Percentiles rank a stretch among this genome's conserved stretches.
These are phyloP conservation scores for Atherinomorus stipes DNA, from an alignment of 2,113 vertebrate species.

Conservation along the genomic window DNA sequence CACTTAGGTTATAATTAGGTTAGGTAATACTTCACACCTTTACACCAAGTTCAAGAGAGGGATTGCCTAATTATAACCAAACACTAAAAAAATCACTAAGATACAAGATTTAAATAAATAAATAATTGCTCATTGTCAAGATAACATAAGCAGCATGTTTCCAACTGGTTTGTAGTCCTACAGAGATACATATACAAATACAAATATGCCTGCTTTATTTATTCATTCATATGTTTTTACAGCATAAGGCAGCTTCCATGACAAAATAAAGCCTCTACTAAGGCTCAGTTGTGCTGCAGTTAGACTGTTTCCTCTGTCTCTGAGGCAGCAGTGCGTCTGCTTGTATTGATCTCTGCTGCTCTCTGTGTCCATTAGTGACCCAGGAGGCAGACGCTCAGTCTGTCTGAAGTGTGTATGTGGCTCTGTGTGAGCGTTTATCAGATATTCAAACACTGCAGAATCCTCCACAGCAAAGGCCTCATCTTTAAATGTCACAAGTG, in stretches of 20 bases:
- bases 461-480: conserved; percentile 33
- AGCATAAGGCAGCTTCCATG: not conserved
- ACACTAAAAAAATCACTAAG: too few species aligned
- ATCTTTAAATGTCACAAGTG: conserved; percentile 40
- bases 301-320: conserved; percentile 33
- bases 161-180: not conserved
- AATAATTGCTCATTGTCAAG: too few species aligned
- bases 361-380: conserved; percentile 83
- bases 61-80: too few species aligned
- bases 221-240: too few species aligned
- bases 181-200: not conserved
- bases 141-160: not conserved
- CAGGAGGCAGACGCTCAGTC: conserved; percentile 80
- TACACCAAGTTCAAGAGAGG: too few species aligned
- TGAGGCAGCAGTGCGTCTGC: conserved; percentile 68
- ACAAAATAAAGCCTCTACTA: conserved; percentile 53
- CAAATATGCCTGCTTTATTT: too few species aligned
- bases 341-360: conserved; percentile 79
- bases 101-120: too few species aligned
- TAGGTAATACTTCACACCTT: too few species aligned
- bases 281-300: conserved; percentile 58
- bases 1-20: too few species aligned
- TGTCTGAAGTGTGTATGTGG: conserved; percentile 64
- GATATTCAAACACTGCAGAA: conserved; percentile 55
- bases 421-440: conserved; percentile 62